Evolutionary conservation across 2,888 invertebrate species (phyloP), one percentile per base, ranked within the genome.

Genomic region (Eretmocerus hayati): DNA sequence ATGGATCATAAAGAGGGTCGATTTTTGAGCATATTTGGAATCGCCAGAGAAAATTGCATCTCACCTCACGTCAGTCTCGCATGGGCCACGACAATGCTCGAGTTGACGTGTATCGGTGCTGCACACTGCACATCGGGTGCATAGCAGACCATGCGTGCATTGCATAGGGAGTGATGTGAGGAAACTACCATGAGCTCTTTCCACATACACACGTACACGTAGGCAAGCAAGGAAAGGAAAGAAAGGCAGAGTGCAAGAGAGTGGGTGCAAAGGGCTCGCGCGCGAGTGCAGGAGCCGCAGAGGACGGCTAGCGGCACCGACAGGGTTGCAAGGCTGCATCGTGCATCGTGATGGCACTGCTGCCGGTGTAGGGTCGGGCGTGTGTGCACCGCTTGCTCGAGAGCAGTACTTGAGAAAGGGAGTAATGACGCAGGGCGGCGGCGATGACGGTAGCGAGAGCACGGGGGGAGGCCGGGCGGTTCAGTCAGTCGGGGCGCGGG

Each of bases 381-480:
- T 13, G n/a, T n/a, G n/a, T n/a, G n/a, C n/a, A n/a, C n/a, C n/a
- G n/a, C n/a, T n/a, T n/a, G n/a, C n/a, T n/a, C 30, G 46, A 47
- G 43, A 44, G 36, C 47, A 40, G 15, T 19, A 40, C 45, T 44
- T 37, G 41, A 40, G 46, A 36, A 48, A 46, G 45, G 36, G 41
- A 48, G 50, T 42, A 42, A 46, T 42, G 49, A 51, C 43, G 45
- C 35, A 37, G 48, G 44, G 43, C 46, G 52, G 31, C 39, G 44
- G 40, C 46, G 41, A 16, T 40, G 22, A 21, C 18, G 15, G n/a
- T 20, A 13, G 21, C 21, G 22, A 20, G 45, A 35, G 43, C 33
- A 41, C 26, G 37, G 42, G 18, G 43, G 37, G 37, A 37, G 37
- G 37, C 9, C 11, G 37, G 9, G 37, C 5, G 3, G n/a, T 15